Evolutionary conservation across 2,113 vertebrate genomes (phyloP).

Genomic region (Gallinago undulata): DNA sequence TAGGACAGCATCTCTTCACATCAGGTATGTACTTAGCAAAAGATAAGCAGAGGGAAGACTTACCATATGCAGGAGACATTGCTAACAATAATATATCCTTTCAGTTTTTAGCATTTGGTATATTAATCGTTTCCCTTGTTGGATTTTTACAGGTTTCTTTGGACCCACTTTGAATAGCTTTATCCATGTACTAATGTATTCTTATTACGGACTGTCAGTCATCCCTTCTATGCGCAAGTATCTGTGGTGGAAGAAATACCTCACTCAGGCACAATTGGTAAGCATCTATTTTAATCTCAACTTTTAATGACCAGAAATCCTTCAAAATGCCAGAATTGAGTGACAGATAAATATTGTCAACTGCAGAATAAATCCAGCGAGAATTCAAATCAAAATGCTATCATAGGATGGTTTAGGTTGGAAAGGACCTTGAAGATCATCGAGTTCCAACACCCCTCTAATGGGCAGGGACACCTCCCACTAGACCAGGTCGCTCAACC

Average conservation of each 20-base stretch:
- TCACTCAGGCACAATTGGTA: constrained; percentile 90
- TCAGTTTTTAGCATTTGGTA: neutral
- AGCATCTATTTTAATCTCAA: neutral
- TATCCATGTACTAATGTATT: constrained; percentile 90
- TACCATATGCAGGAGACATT: rapidly evolving
- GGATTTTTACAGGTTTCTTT: constrained; percentile 81
- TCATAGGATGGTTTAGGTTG: neutral
- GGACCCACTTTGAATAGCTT: constrained; percentile 89
- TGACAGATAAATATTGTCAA: neutral
- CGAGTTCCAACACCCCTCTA: neutral
- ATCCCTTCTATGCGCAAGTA: constrained; percentile 87
- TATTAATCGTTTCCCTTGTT: neutral
- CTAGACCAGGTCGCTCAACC: neutral
- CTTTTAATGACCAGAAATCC: neutral
- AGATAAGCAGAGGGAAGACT: neutral
- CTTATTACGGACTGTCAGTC: constrained; percentile 86
- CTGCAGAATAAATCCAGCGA: neutral
- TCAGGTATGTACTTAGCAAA: neutral
- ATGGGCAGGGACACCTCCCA: neutral
- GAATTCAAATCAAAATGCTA: neutral
- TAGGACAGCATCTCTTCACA: neutral
- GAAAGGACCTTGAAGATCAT: neutral
- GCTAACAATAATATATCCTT: neutral
- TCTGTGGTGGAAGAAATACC: constrained; percentile 91
- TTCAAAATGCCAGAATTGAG: neutral